These are phyloP conservation scores for Oplegnathus fasciatus DNA, from an alignment of 2,113 vertebrate species.

Conservation along the genomic window DNA sequence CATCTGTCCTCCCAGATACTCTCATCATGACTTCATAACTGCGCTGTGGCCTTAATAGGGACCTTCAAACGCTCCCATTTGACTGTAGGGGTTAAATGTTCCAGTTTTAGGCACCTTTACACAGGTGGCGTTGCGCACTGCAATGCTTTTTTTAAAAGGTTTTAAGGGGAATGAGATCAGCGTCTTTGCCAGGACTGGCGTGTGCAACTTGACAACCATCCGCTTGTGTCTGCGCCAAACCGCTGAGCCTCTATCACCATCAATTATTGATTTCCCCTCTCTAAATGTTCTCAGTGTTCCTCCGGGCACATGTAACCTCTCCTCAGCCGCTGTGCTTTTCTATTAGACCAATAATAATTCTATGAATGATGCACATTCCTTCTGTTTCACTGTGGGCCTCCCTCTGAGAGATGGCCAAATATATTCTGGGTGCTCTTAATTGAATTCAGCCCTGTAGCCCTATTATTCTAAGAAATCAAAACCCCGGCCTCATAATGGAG, in stretches of 20 bases:
- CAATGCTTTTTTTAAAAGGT: neutral
- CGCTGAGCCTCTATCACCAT: conserved; percentile 19
- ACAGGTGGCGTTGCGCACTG: conserved; percentile 37
- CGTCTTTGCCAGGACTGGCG: neutral
- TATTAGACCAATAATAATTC: conserved; percentile 18
- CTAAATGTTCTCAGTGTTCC: conserved; percentile 29
- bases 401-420: conserved; percentile 54
- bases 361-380: conserved; percentile 8
- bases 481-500: conserved; percentile 56
- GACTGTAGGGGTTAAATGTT: conserved; percentile 4
- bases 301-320: conserved; percentile 12
- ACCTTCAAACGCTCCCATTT: conserved; percentile 2
- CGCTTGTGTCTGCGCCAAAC: conserved; percentile 30
- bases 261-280: conserved; percentile 43
- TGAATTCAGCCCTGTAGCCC: conserved; percentile 55
- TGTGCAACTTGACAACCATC: conserved; percentile 25
- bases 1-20: neutral
- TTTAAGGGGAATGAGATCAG: neutral
- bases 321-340: neutral
- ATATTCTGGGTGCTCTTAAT: conserved; percentile 58
- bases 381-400: conserved; percentile 10
- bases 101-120: conserved; percentile 17
- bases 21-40: neutral
- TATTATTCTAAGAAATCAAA: conserved; percentile 70
- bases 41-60: neutral